Evolutionary conservation across 2,888 invertebrate species (phyloP), one percentile per base, ranked within the genome.

Genomic region (Barypeithes pellucidus): DNA sequence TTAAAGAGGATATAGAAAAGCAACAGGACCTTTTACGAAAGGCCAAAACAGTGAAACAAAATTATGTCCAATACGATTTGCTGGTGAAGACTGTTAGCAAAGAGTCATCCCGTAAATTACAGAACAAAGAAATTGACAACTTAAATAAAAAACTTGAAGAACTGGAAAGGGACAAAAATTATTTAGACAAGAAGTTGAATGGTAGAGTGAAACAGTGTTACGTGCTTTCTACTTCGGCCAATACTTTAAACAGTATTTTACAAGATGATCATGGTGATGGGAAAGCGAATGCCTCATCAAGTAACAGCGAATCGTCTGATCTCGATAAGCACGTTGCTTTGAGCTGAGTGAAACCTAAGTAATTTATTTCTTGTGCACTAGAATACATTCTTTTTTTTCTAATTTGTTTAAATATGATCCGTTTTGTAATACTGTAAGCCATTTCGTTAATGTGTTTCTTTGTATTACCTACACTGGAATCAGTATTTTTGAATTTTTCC

Each of bases 51-150:
- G 92, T 96, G 22, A 90, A 97, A 9, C 95, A 95, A 83, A 96
- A 97, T 84, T 90, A 95, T 81, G 93, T 94, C 87, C 97, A 97
- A 84, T 98, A 97, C 86, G 97, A 97, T 87, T 92, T 96, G 9
- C 83, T 98, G 45, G 97, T 97, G 0, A 95, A 95, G 84, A 92
- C 96, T 0, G 97, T 98, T 75, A 93, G 92, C 79, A 91, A 94
- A 81, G 95, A 97, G 83, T 97, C 97, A 0, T 95, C 96, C 82
- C 89, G 97, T 79, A 93, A 93, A 81, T 93, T 94, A 77, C 94
- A 94, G 0, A 90, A 92, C 77, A 88, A 91, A 43, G 89, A 90
- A 76, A 87, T 96, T 0, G 89, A 90, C 52, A 89, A 89, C n/a
- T 87, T 96, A 12, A 92, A 93, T 82, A 90, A 91, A 14, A 95